These are phyloP conservation scores for Bothrops alternatus DNA, from an alignment of 2,797 vertebrate genomes.

Conservation along the genomic window DNA sequence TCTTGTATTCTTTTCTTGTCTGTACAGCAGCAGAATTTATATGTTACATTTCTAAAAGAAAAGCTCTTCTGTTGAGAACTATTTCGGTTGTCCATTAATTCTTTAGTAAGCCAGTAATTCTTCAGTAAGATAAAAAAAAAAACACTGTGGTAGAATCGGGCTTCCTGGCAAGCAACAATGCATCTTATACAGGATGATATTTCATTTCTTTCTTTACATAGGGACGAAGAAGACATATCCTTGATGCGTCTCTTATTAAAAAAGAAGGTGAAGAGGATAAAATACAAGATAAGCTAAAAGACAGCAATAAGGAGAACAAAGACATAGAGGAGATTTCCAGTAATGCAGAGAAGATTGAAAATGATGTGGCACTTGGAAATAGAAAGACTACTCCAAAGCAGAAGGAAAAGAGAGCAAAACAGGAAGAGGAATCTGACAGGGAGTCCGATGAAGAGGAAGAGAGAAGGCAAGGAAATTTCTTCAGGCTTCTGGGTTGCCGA, in stretches of 20 bases:
- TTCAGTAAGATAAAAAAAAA: too few species aligned
- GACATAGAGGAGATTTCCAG: slow-evolving; percentile 68
- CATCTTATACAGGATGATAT: neutral
- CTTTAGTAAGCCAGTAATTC: neutral
- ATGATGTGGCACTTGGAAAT: slow-evolving; percentile 65
- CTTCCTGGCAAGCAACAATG: neutral
- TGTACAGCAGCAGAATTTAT: neutral
- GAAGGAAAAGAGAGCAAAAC: slow-evolving; percentile 71
- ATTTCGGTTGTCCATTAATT: neutral
- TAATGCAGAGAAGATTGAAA: slow-evolving; percentile 71
- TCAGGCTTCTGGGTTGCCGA: neutral
- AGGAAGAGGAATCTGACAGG: slow-evolving; percentile 81
- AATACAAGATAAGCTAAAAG: slow-evolving; percentile 75
- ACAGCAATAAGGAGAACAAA: slow-evolving; percentile 74
- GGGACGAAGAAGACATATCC: slow-evolving; percentile 70
- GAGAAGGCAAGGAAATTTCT: slow-evolving; percentile 66
- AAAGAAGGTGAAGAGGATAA: slow-evolving; percentile 76
- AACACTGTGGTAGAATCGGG: neutral
- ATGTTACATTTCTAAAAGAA: neutral
- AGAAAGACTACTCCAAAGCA: slow-evolving; percentile 71
- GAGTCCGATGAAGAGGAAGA: slow-evolving; percentile 87
- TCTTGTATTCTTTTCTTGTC: neutral
- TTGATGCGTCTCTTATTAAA: slow-evolving; percentile 70
- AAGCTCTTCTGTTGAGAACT: neutral
- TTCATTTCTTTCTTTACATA: slow-evolving; percentile 26